Percentiles rank a stretch among this genome's conserved stretches.
Conservation (phyloP, 2,797 vertebrate species). For the Propithecus perrieri region DNA sequence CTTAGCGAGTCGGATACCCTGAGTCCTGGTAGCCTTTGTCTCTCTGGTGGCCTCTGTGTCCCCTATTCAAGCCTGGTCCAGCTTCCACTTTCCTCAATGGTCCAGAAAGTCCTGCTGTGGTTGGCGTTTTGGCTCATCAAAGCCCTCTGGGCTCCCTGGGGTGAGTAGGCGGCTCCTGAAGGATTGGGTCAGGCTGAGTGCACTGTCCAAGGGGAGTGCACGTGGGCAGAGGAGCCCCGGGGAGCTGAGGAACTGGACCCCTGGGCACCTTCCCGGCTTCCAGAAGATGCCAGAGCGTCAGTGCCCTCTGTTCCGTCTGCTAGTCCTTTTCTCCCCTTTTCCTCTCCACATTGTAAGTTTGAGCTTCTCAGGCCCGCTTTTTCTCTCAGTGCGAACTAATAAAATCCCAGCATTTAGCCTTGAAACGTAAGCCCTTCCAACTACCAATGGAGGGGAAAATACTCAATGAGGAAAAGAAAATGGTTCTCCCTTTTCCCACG, state of each 20-base stretch:
- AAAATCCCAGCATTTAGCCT: not conserved
- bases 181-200: not conserved
- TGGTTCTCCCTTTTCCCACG: not conserved
- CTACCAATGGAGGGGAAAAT: not conserved
- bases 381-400: not conserved
- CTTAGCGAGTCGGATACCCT: not conserved
- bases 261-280: not conserved
- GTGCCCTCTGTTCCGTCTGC: not conserved
- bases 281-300: accelerated
- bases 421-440: not conserved
- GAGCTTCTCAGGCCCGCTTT: not conserved
- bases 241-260: too few relatives aligned
- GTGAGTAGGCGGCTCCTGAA: not conserved
- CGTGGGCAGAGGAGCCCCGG: accelerated
- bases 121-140: accelerated
- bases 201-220: too few relatives aligned
- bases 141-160: not conserved
- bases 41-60: not conserved
- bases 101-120: not conserved
- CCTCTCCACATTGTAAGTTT: not conserved
- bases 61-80: not conserved
- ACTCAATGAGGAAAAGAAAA: not conserved
- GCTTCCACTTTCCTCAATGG: not conserved
- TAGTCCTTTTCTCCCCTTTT: not conserved
- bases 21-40: not conserved